phyloP scores from a whole-genome alignment of 1,140 invertebrate genomes.

The Atta cephalotes region DNA sequence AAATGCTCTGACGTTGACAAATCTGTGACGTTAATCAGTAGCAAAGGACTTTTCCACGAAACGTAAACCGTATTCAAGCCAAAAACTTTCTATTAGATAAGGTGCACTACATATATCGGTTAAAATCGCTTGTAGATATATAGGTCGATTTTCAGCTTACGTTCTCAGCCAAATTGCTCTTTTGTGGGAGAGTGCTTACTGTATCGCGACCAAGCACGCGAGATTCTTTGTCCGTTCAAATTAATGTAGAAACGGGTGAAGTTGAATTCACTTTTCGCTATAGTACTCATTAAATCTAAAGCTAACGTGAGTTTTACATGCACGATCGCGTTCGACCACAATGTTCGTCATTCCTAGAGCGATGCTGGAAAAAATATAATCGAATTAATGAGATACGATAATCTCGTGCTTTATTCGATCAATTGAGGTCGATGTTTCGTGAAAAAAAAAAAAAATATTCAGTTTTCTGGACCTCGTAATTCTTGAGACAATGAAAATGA shows the following conservation, averaged over 20 bases:
- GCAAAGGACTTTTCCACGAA: not conserved
- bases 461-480: not conserved
- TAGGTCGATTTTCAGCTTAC: slow-evolving; percentile 16
- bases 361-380: slow-evolving; percentile 6
- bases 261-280: slow-evolving; percentile 26
- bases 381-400: slow-evolving; percentile 29
- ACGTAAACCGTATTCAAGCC: not conserved
- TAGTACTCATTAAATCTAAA: slow-evolving; percentile 37
- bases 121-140: slow-evolving; percentile 1
- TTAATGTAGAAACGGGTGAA: slow-evolving; percentile 19
- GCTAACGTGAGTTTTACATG: slow-evolving; percentile 35
- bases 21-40: not conserved
- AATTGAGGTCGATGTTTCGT: not conserved
- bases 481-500: not conserved
- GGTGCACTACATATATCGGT: not conserved
- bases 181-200: slow-evolving; percentile 34
- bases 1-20: not conserved
- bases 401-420: slow-evolving; percentile 20
- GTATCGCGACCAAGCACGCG: slow-evolving; percentile 31
- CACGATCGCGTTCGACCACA: slow-evolving; percentile 27
- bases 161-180: slow-evolving; percentile 49
- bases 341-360: slow-evolving; percentile 21
- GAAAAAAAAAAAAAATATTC: not conserved
- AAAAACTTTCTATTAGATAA: slow-evolving; percentile 1
- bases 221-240: slow-evolving; percentile 33